phyloP scores from a whole-genome alignment of 2,797 vertebrate genomes.

The Euphonia xanthogaster region DNA sequence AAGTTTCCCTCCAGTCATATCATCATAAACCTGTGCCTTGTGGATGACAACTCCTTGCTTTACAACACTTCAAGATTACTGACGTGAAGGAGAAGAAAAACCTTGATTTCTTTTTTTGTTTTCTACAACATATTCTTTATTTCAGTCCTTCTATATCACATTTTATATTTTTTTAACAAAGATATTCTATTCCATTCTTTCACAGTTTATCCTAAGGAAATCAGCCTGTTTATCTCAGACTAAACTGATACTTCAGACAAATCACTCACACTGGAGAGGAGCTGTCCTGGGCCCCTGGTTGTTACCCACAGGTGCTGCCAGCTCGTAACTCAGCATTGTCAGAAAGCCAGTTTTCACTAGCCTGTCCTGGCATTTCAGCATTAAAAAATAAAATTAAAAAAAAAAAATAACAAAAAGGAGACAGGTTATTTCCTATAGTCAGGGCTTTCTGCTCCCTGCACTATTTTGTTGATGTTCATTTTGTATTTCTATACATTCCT shows the following conservation, averaged over 20 bases:
- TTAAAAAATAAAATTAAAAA: not conserved
- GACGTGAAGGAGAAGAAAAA: not conserved
- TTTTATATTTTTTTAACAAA: not conserved
- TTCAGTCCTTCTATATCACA: not conserved
- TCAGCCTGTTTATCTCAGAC: not conserved
- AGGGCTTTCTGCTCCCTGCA: not conserved
- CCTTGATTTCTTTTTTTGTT: not conserved
- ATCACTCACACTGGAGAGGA: not conserved
- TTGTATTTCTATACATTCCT: slow-evolving; percentile 31
- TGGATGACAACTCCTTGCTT: slow-evolving; percentile 1
- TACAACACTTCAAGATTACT: not conserved
- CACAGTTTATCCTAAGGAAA: not conserved
- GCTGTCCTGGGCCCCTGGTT: not conserved
- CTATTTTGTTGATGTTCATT: slow-evolving; percentile 36
- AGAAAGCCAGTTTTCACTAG: not conserved
- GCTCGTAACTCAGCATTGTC: not conserved
- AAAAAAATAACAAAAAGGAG: no score
- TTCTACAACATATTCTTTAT: not conserved
- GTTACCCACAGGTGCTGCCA: not conserved
- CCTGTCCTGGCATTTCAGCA: not conserved
- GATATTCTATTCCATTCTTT: not conserved
- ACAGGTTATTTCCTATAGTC: not conserved
- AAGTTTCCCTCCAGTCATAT: slow-evolving; percentile 13
- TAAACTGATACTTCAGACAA: not conserved
- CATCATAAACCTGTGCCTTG: not conserved